Conservation (phyloP, 2,113 vertebrate species). For the Colistium nudipinnis region DNA sequence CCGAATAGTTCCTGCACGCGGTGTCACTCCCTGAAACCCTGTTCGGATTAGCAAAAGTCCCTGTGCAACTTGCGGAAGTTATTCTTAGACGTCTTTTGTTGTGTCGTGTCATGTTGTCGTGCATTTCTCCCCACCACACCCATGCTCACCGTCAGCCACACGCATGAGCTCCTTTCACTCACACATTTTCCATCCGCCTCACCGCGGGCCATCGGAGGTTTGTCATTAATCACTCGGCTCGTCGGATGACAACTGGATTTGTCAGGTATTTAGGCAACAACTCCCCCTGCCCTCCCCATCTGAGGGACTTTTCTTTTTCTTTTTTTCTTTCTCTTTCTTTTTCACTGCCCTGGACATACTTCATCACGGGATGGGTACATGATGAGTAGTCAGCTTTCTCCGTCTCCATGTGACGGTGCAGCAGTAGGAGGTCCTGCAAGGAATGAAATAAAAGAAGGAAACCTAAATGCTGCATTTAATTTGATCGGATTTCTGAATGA, state of each 20-base stretch:
- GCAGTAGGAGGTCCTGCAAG: neutral
- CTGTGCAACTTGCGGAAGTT: constrained; percentile 30
- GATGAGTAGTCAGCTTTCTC: neutral
- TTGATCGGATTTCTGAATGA: too few relatives aligned
- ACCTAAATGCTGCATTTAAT: too few relatives aligned
- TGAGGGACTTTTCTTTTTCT: constrained; percentile 48
- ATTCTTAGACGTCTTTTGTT: constrained; percentile 30
- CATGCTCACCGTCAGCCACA: constrained; percentile 38
- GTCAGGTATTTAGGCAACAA: constrained; percentile 65
- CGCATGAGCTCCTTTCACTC: constrained; percentile 36
- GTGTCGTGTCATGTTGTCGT: constrained; percentile 36
- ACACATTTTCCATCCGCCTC: constrained; percentile 39
- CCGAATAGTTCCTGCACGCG: constrained; percentile 57
- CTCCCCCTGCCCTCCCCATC: constrained; percentile 48
- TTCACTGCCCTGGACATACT: constrained; percentile 41
- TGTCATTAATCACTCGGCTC: constrained; percentile 59
- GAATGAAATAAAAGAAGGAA: too few relatives aligned
- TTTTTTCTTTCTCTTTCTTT: constrained; percentile 8
- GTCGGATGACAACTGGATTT: constrained; percentile 63
- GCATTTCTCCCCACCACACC: constrained; percentile 31
- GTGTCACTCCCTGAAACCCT: constrained; percentile 40
- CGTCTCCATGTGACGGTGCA: neutral
- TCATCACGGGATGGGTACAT: constrained; percentile 30
- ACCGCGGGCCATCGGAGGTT: constrained; percentile 42
- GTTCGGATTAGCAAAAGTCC: constrained; percentile 38